Conservation (phyloP, 2,888 invertebrate species). For the Dendrolimus houi region DNA sequence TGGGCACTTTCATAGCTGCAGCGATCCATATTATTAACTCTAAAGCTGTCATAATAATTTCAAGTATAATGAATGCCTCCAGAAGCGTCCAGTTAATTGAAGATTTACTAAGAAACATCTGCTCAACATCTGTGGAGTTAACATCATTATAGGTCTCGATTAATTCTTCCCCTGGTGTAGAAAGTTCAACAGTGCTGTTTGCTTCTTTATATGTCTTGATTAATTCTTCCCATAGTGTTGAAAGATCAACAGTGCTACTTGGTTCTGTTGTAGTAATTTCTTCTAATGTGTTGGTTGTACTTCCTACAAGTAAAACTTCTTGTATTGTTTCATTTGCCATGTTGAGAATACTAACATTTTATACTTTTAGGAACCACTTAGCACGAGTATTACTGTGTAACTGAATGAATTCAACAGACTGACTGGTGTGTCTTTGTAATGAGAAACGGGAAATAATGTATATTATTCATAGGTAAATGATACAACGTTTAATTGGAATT, state of each 20-base stretch:
- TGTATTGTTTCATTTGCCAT: conserved; percentile 19
- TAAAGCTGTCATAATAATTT: conserved; percentile 55
- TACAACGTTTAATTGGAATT: conserved; percentile 42
- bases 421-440: conserved; percentile 26
- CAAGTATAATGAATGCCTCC: conserved; percentile 43
- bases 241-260: background rate
- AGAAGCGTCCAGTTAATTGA: conserved; percentile 22
- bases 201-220: background rate
- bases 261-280: background rate
- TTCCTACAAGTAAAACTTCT: background rate
- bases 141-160: conserved; percentile 7
- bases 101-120: conserved; percentile 9
- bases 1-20: conserved; percentile 47
- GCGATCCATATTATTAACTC: conserved; percentile 45
- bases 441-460: conserved; percentile 47
- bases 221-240: background rate
- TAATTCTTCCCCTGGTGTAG: conserved; percentile 1
- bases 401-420: conserved; percentile 16
- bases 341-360: conserved; percentile 25
- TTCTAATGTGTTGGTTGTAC: background rate
- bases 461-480: conserved; percentile 41
- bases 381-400: conserved; percentile 2
- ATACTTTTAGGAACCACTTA: background rate
- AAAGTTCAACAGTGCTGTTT: background rate
- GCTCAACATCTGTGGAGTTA: conserved; percentile 11